These are phyloP conservation scores for Microtus obscurus DNA, from an alignment of 2,797 vertebrate species.

Conservation along the genomic window DNA sequence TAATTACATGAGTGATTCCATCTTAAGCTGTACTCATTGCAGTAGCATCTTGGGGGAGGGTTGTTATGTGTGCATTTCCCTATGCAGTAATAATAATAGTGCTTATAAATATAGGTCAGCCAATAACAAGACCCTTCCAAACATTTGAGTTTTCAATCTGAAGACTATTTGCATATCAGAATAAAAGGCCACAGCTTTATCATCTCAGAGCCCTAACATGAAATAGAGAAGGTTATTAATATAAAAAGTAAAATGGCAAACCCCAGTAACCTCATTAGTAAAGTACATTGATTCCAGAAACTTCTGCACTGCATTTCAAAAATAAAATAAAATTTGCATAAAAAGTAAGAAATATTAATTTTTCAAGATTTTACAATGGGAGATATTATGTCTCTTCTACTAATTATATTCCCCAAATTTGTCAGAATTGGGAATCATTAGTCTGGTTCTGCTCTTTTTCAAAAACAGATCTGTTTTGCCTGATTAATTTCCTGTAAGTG, in stretches of 20 bases:
- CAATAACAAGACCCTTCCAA: background rate
- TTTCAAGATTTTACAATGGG: background rate
- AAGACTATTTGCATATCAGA: background rate
- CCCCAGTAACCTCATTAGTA: background rate
- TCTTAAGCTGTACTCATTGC: background rate
- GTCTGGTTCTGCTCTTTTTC: background rate
- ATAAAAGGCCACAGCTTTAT: background rate
- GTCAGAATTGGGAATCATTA: background rate
- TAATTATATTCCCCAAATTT: background rate
- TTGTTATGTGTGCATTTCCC: background rate
- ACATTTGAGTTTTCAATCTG: background rate
- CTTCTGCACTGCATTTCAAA: background rate
- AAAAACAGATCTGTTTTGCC: background rate
- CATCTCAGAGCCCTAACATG: background rate
- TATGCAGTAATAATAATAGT: too few relatives aligned
- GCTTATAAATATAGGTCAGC: background rate
- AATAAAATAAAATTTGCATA: background rate
- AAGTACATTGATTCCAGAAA: too few relatives aligned
- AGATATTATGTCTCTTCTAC: background rate
- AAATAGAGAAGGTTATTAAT: background rate
- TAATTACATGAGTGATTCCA: background rate
- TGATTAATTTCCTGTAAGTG: background rate
- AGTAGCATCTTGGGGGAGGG: background rate
- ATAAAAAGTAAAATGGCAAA: background rate
- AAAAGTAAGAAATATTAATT: background rate